phyloP scores from a whole-genome alignment of 2,888 invertebrate genomes.

The Hyalella azteca region DNA sequence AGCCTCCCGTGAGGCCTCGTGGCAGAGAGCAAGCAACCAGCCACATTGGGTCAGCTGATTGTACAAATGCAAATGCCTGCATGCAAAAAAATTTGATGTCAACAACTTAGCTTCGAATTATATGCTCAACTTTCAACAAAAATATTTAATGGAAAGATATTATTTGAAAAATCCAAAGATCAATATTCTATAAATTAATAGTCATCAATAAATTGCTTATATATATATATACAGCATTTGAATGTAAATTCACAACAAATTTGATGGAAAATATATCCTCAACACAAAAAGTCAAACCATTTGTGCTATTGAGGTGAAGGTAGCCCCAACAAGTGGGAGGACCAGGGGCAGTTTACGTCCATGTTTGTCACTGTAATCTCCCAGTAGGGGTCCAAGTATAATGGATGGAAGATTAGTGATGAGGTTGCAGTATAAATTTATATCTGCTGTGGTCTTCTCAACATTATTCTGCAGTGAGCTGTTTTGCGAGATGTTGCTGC shows the following conservation, averaged over 20 bases:
- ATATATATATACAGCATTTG: not conserved
- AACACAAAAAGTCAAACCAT: not conserved
- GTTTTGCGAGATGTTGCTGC: not conserved
- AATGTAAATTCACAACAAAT: not conserved
- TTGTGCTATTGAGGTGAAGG: not conserved
- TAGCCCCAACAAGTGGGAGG: not conserved
- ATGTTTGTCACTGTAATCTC: constrained; percentile 11
- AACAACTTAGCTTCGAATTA: not conserved
- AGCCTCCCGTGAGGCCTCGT: constrained; percentile 45
- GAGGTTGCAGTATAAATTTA: constrained; percentile 18
- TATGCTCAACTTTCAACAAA: not conserved
- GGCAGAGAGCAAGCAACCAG: constrained; percentile 43
- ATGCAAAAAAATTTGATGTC: not conserved
- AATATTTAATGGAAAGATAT: not conserved
- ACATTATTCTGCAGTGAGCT: not conserved
- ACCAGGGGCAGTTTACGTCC: constrained; percentile 4
- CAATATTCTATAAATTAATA: not conserved
- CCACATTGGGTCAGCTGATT: not conserved
- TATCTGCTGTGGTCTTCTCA: not conserved
- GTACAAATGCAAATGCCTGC: not conserved
- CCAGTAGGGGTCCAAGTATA: not conserved
- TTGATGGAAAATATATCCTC: not conserved
- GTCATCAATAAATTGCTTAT: too few relatives aligned
- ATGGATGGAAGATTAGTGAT: constrained; percentile 23
- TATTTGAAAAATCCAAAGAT: not conserved